These are phyloP conservation scores for Aphodius granarius DNA, from an alignment of 2,888 invertebrate genomes.

Conservation along the genomic window DNA sequence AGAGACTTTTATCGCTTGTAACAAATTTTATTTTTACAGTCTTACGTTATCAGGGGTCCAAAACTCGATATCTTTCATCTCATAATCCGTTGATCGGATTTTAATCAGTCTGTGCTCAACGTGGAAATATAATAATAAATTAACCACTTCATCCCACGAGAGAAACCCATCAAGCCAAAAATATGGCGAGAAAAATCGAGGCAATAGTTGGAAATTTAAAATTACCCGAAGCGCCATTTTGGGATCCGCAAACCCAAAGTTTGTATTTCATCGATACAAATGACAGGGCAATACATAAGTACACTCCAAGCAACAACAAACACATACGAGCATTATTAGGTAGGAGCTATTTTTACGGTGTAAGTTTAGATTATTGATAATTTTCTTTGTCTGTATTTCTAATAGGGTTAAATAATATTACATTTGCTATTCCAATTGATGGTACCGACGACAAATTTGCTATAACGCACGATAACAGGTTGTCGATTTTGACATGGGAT, in stretches of 20 bases:
- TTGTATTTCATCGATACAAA: constrained; percentile 28
- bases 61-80: neutral
- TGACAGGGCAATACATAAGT: constrained; percentile 22
- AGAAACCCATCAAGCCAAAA: neutral
- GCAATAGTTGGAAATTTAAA: constrained; percentile 19
- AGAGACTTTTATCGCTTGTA: neutral
- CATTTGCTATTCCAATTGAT: constrained; percentile 67
- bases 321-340: constrained; percentile 20
- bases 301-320: constrained; percentile 16
- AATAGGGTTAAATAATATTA: constrained; percentile 39
- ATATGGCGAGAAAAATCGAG: constrained; percentile 19
- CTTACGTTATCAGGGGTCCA: neutral
- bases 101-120: neutral
- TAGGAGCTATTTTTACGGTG: constrained; percentile 1
- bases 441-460: constrained; percentile 64
- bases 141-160: neutral
- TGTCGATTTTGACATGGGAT: constrained; percentile 67
- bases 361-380: constrained; percentile 14
- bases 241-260: constrained; percentile 24
- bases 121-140: neutral
- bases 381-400: neutral
- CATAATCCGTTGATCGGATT: neutral
- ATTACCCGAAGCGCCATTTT: constrained; percentile 20
- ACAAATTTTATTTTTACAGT: neutral
- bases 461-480: constrained; percentile 61